Base-by-base conservation (phyloP, 2,888 invertebrate species). In the Apotomis turbidana region DNA sequence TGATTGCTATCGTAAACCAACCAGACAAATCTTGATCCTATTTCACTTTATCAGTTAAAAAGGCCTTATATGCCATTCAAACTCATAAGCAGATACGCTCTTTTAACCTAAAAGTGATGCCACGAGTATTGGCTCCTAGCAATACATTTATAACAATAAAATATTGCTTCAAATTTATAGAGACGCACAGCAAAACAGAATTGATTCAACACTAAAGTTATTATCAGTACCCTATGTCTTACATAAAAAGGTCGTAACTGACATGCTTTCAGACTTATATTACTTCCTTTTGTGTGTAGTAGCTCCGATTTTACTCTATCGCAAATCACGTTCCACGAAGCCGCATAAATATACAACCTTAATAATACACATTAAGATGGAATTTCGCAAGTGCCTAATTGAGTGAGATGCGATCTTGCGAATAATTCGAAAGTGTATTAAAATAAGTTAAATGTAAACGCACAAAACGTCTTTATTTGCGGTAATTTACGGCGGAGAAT, bases 381-480 rank as follows among this genome's bases (percentile, higher is more conserved):
- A 57, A n/a, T 46, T n/a, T 66, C 5, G 44, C 15, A 12, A 38
- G 5, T 9, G 55, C 2, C 10, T 55, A 44, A 55, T 46, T 55
- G 27, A n/a, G 15, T 36, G 46, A 57, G 57, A 66, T 55, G 41
- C 41, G 36, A 66, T 46, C 55, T 66, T 57, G 57, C 55, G 38
- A 58, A 66, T 55, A 27, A 66, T 66, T 66, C 46, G 15, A 55
- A 79, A 82, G 79, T 82, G 85, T 87, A 88, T 89, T 89, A 87
- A 89, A 87, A 88, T 88, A 88, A 90, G 89, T 90, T 88, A 89
- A 91, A 91, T 90, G 87, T 87, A 89, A 90, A 87, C 84, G 87
- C 84, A 90, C 87, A 88, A 88, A 91, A 92, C 90, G 88, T 91
- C 92, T 92, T 90, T 91, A 92, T 92, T 84, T 79, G 77, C 76